Conservation (phyloP, 2,113 vertebrate genomes). For the Melierax canorus region DNA sequence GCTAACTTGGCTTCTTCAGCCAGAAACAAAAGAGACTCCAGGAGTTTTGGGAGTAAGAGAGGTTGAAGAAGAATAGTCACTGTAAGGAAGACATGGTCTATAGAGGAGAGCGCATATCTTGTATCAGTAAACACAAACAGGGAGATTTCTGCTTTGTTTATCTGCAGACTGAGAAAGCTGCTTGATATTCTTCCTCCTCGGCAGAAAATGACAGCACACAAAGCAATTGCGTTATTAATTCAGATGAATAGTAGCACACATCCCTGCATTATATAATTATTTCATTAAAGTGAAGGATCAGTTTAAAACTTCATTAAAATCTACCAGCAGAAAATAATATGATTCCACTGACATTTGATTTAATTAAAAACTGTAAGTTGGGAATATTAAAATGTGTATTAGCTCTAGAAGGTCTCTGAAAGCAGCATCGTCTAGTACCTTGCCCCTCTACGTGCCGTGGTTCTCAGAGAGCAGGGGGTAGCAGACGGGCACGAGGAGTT, state of each 20-base stretch:
- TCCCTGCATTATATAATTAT: background rate
- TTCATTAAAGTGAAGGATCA: slow-evolving; percentile 20
- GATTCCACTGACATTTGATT: slow-evolving; percentile 41
- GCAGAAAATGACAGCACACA: background rate
- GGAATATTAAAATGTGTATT: background rate
- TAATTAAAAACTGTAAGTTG: slow-evolving; percentile 25
- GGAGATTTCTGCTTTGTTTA: background rate
- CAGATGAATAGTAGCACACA: background rate
- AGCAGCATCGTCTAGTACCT: background rate
- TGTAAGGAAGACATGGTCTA: background rate
- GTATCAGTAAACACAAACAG: background rate
- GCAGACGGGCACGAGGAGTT: accelerated
- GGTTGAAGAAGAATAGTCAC: background rate
- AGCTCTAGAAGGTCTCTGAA: background rate
- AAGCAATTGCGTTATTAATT: background rate
- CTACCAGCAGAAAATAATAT: slow-evolving; percentile 5
- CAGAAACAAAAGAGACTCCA: background rate
- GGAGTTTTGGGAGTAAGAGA: background rate
- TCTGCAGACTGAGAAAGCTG: background rate
- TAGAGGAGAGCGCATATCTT: background rate
- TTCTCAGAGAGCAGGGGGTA: background rate
- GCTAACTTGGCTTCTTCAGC: background rate
- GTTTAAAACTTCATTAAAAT: slow-evolving; percentile 49
- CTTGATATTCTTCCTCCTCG: background rate
- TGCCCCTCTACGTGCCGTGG: accelerated